These are phyloP conservation scores for Megaceryle alcyon DNA, from an alignment of 2,797 vertebrate genomes.

Conservation along the genomic window DNA sequence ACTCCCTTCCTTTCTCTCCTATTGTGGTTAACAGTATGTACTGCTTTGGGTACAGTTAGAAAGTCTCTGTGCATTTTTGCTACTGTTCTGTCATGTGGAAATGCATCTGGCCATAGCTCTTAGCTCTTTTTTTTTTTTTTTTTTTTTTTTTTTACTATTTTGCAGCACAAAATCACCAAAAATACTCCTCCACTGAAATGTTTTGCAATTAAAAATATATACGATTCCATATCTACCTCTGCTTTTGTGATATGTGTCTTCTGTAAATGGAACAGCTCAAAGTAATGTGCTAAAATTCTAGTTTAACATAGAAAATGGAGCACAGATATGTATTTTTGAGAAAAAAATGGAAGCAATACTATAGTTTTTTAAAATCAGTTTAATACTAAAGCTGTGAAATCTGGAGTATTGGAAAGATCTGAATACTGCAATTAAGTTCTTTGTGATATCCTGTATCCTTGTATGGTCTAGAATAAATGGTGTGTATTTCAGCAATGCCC, in stretches of 20 bases:
- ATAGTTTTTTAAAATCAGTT: background rate
- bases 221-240: background rate
- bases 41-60: background rate
- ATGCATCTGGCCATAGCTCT: background rate
- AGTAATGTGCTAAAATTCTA: background rate
- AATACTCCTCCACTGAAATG: background rate
- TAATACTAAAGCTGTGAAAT: background rate
- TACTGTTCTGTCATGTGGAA: slow-evolving; percentile 35
- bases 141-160: background rate
- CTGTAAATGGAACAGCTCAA: background rate
- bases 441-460: background rate
- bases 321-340: background rate
- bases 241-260: background rate
- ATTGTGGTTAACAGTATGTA: slow-evolving; percentile 33
- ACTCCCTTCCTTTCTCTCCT: slow-evolving; percentile 68
- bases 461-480: background rate
- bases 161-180: background rate
- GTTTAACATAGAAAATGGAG: background rate
- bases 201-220: background rate
- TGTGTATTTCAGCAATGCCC: background rate
- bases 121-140: too few species aligned
- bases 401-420: background rate
- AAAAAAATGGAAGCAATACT: background rate
- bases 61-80: background rate
- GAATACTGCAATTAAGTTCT: background rate